phyloP scores from a whole-genome alignment of 2,113 vertebrate genomes.

The Castor canadensis region DNA sequence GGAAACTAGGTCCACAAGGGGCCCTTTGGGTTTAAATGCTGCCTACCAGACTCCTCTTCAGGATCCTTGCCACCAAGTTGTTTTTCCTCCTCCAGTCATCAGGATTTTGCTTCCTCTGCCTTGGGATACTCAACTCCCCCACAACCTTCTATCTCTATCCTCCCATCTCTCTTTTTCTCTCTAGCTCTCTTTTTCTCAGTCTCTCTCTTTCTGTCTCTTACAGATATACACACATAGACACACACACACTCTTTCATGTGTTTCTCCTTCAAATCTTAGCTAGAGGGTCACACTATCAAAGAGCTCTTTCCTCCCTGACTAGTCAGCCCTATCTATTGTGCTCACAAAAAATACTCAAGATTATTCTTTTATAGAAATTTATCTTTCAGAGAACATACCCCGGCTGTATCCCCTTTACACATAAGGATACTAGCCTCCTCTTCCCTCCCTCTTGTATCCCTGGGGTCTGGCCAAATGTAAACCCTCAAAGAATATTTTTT shows the following conservation, averaged over 20 bases:
- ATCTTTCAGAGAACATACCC: neutral
- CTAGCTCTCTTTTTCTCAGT: too few species aligned
- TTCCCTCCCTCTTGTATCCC: neutral
- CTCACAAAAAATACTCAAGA: neutral
- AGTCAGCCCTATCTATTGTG: neutral
- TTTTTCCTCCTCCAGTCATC: neutral
- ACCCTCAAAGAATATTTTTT: constrained; percentile 3
- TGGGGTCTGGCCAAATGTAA: neutral
- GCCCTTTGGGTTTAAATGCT: neutral
- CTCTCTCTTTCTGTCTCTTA: too few species aligned
- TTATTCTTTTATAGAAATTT: neutral
- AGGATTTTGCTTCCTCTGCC: neutral
- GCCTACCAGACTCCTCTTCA: neutral
- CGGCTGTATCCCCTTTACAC: neutral
- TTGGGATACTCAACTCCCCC: neutral
- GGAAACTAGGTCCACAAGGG: neutral
- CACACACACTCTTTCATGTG: neutral
- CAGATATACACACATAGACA: too few species aligned
- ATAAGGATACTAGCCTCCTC: neutral
- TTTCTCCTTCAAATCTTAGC: neutral
- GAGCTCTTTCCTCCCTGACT: neutral
- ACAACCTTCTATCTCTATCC: neutral
- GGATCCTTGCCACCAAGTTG: neutral
- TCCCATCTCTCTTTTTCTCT: neutral
- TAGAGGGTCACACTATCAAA: neutral